Base-by-base conservation (phyloP, 1,140 invertebrate genomes). In the Vanessa tameamea region DNA sequence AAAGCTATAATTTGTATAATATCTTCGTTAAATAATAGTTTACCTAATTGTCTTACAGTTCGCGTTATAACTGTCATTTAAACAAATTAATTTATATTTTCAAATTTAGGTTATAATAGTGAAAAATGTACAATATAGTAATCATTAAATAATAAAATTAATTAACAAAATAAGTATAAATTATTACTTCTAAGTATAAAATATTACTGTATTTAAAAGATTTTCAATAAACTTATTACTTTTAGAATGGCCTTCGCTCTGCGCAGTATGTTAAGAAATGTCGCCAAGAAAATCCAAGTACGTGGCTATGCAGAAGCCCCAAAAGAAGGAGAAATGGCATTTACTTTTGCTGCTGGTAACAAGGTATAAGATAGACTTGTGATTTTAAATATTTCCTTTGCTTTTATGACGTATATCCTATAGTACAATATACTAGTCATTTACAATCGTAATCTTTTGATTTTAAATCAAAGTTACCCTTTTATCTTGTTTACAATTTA, bases 321-420 rank as follows among this genome's bases (percentile, higher is more conserved):
- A 55, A 88, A 85, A 77, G 90, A 86, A 67, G 96, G 96, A 79
- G 95, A 97, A 92, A 97, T 98, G 96, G 96, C 96, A 72, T 96
- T 98, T 80, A 98, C 97, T 70, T 96, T 98, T 91, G 97, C 97
- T 81, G 96, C 97, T 81, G 97, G 96, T 59, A 97, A 97, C 92
- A 96, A 97, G 93, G 96, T 96, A 93, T 73, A 55, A 43, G 37
- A 43, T 0, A 43, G 20, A 20, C 20, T 20, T 20, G 14, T 16
- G 26, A 57, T 43, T 50, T 51, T 20, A 59, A 55, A 47, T 26
- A 57, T 66, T 9, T 57, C 20, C 20, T 20, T 20, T 20, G 20
- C 20, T 20, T 20, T 20, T 20, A 20, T 20, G 20, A 20, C 20
- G 20, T 20, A 20, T 20, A 20, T 20, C 20, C 20, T 20, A 0